Base-by-base conservation (phyloP, 2,113 vertebrate species). In the Archocentrus centrarchus region DNA sequence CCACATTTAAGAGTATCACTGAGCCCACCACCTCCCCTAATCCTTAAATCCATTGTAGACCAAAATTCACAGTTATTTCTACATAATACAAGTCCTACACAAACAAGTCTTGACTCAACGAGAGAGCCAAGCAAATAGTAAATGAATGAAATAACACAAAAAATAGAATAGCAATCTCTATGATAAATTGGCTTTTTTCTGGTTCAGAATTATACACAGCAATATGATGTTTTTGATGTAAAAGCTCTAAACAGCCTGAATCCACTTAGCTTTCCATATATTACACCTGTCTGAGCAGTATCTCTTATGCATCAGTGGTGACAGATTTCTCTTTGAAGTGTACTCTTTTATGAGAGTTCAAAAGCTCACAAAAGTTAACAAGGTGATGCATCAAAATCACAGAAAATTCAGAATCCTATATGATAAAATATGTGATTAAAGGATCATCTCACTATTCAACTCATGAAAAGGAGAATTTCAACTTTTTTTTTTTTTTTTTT, bases 281-380 rank as follows among this genome's bases (percentile, higher is more conserved):
- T 86, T 60, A 63, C 88, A 86, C 79, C 83, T 82, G 87, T 55
- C 63, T 35, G 62, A 80, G 57, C 82, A 59, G 77, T 35, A 59
- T 80, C 75, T 84, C 80, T 73, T 78, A 83, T n/a, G 41, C 82
- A 81, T 82, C 77, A 80, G 60, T 57, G 66, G 77, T 93, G 89
- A 86, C 92, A 89, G 89, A 80, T 86, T 82, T 66, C 32, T 85
- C 86, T 93, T 92, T 92, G 84, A 92, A 85, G 84, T 89, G 68
- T 47, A 75, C 61, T 73, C 68, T 87, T 93, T 86, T 80, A 86
- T 73, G 61, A 59, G 22, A 80, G 84, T 91, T 91, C 81, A 89
- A 86, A 89, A 75, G 73, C 75, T 24, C 53, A 60, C 77, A 66
- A 63, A 88, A 89, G 84, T 89, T 79, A 84, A 87, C 83, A 86